These are phyloP conservation scores for Ondatra zibethicus DNA, from an alignment of 2,113 vertebrate species.

Conservation along the genomic window DNA sequence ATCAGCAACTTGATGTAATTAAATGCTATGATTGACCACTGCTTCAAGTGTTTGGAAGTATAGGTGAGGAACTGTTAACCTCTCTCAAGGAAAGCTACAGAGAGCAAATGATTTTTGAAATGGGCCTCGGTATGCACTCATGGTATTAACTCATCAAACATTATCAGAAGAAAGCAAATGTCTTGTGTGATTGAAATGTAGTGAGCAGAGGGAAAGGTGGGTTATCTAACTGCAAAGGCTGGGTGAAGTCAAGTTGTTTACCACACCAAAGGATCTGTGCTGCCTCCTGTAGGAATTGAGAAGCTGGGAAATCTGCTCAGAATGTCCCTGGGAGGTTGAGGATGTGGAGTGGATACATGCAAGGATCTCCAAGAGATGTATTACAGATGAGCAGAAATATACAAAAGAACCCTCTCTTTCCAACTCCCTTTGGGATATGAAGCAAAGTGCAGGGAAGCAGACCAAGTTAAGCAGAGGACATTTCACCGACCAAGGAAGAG, in stretches of 20 bases:
- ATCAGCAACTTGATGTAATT: background rate
- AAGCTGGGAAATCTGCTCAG: background rate
- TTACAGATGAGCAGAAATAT: background rate
- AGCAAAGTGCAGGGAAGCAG: background rate
- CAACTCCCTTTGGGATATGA: background rate
- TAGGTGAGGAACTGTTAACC: background rate
- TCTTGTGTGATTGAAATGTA: background rate
- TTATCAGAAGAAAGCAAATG: slow-evolving; percentile 33
- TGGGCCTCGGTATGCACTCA: background rate
- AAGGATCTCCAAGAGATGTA: background rate
- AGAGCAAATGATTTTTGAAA: slow-evolving; percentile 6
- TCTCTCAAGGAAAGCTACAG: background rate
- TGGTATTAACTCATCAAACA: background rate
- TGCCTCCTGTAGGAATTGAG: background rate
- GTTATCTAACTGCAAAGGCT: background rate
- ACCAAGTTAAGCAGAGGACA: background rate
- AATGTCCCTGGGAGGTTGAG: background rate
- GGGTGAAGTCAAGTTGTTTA: background rate
- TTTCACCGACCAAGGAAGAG: background rate
- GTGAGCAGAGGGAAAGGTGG: background rate
- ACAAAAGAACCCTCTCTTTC: background rate
- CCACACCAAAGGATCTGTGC: background rate
- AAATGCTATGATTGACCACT: background rate
- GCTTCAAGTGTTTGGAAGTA: background rate
- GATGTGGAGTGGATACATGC: background rate